Evolutionary conservation across 2,797 vertebrate species (phyloP), one percentile per base, ranked within the genome.

Genomic region (Chelmon rostratus): DNA sequence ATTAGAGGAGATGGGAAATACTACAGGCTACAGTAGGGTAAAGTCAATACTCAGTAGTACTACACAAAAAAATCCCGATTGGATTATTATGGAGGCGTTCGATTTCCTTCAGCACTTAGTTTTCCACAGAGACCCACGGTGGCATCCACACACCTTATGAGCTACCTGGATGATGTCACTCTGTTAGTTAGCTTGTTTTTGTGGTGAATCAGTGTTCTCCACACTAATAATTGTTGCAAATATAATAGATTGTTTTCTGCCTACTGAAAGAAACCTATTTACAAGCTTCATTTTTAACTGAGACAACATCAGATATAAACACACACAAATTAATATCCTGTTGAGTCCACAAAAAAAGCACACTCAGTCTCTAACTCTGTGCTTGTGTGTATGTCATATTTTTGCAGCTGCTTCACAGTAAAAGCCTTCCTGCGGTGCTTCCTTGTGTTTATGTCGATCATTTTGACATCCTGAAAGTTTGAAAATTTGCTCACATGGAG

Each of bases 201-300:
- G 53, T 70, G 54, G 16, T 53, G 59, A 54, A 72, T 67, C 42
- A 44, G 28, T 28, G 54, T 40, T 76, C 21, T 6, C 1, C 8
- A 53, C 25, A n/a, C 23, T 5, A n/a, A n/a, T n/a, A n/a, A n/a
- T n/a, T n/a, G n/a, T n/a, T n/a, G n/a, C n/a, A n/a, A n/a, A n/a
- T n/a, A n/a, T n/a, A n/a, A n/a, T n/a, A n/a, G n/a, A n/a, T n/a
- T n/a, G n/a, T n/a, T n/a, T n/a, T n/a, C n/a, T n/a, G n/a, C n/a
- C n/a, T n/a, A n/a, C n/a, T n/a, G 40, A 42, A 42, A 42, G 40
- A 8, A 42, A 42, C 42, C 42, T 3, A 21, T 25, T 53, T n/a
- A 15, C 6, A 23, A 33, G 12, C 13, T 15, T 44, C 28, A n/a
- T 23, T 52, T 50, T 2, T 23, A 28, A 44, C 31, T n/a, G 3